Conservation (phyloP, 2,888 invertebrate genomes). For the Teleiodes luculella region DNA sequence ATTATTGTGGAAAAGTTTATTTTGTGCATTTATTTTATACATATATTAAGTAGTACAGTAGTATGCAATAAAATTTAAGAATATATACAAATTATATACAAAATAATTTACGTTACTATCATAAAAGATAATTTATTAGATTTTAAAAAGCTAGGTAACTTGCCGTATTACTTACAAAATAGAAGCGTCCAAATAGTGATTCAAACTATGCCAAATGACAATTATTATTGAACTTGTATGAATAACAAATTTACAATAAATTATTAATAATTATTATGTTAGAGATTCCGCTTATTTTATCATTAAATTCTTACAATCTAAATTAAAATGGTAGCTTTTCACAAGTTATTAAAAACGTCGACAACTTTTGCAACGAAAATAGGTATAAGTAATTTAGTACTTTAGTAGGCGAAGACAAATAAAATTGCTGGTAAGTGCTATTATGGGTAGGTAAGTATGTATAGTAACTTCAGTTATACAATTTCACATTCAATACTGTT, state of each 20-base stretch:
- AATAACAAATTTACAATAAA: no score
- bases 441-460: no score
- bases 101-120: conserved; percentile 30
- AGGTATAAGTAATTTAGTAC: background rate
- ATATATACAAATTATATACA: conserved; percentile 30
- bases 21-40: conserved; percentile 35
- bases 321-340: background rate
- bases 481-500: no score
- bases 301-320: no score
- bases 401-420: background rate
- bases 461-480: no score
- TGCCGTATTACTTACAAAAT: background rate
- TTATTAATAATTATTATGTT: no score
- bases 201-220: no score
- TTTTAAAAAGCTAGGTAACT: conserved; percentile 12
- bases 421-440: no score
- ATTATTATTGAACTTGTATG: no score
- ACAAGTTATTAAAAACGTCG: background rate
- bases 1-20: conserved; percentile 45
- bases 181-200: background rate
- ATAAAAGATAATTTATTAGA: background rate
- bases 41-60: conserved; percentile 15
- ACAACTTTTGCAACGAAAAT: background rate
- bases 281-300: background rate
- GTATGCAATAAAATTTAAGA: conserved; percentile 22